Evolutionary conservation across 2,113 vertebrate species (phyloP).

Genomic region (Amazona guildingii): DNA sequence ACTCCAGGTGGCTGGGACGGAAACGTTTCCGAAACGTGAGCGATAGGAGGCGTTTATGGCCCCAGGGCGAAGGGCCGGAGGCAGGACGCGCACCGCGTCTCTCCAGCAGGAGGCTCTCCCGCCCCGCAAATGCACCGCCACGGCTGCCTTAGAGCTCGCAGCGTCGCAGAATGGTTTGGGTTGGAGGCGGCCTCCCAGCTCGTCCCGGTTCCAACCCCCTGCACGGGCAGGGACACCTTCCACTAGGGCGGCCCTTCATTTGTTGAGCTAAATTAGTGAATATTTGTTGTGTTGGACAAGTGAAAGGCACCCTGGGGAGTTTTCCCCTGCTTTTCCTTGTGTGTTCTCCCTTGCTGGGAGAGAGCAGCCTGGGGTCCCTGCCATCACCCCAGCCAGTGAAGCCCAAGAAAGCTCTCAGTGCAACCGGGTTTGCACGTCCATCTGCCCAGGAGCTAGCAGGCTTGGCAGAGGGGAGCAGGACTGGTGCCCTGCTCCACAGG

Average conservation of each 20-base stretch:
- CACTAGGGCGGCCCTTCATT: neutral
- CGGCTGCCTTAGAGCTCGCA: neutral
- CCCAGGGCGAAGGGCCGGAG: neutral
- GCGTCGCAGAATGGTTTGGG: neutral
- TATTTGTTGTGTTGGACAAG: neutral
- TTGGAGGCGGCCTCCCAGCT: neutral
- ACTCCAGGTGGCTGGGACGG: neutral
- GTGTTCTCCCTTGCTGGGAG: fast-evolving
- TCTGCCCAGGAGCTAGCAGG: neutral
- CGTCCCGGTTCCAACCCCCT: too few relatives aligned
- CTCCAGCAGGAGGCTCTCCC: conserved; percentile 52
- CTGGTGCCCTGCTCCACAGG: fast-evolving
- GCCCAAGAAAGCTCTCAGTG: neutral
- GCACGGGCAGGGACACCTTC: neutral
- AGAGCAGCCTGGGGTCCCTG: fast-evolving
- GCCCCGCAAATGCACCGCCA: neutral
- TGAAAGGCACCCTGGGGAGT: neutral
- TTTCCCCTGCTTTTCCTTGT: too few relatives aligned
- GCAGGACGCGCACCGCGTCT: fast-evolving
- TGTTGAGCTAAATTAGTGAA: too few relatives aligned
- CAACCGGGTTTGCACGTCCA: neutral
- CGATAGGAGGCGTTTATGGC: fast-evolving
- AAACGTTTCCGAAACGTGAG: fast-evolving
- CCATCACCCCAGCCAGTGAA: fast-evolving
- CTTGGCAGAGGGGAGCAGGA: neutral